Evolutionary conservation across 2,113 vertebrate genomes (phyloP), one percentile per base, ranked within the genome.

Genomic region (Paedocypris sp.): DNA sequence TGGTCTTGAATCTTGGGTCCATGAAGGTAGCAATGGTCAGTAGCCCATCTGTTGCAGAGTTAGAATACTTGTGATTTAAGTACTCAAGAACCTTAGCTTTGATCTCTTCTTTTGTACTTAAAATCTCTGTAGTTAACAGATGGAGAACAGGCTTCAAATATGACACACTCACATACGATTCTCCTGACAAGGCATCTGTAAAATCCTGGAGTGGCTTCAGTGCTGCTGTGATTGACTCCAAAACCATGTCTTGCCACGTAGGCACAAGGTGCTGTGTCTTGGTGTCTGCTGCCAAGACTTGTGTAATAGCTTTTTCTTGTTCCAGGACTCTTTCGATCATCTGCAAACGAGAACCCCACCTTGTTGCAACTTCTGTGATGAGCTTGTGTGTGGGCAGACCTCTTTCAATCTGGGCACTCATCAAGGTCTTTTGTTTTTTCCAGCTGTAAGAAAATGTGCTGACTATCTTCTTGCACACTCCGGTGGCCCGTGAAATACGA

Each of bases 11-110:
- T 20, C 59, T 62, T 18, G 59, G 45, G 35, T 49, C 45, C 20
- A 26, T n/a, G 36, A 62, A 39, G 20, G 59, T 49, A 36, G 46
- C 45, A n/a, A 50, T 60, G 42, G 26, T 10, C 4, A 60, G 42
- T 22, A 49, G 45, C 20, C 50, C 59, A 47, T 60, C 41, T 60
- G 58, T 60, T 32, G 26, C 58, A 60, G 58, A 29, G 42, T 60
- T 18, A n/a, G n/a, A n/a, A n/a, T n/a, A n/a, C n/a, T n/a, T n/a
- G n/a, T n/a, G n/a, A 15, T 54, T 19, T 19, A 20, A 33, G 32
- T 20, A 33, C 19, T 7, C 15, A 36, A 18, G 16, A 54, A 22
- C 51, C 19, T 4, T 6, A 60, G 20, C n/a, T n/a, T n/a, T 20
- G 36, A 47, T 43, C 9, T 5, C 16, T 15, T 19, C 50, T 7